Conservation (phyloP, 1,140 invertebrate species). For the Anastrepha obliqua region DNA sequence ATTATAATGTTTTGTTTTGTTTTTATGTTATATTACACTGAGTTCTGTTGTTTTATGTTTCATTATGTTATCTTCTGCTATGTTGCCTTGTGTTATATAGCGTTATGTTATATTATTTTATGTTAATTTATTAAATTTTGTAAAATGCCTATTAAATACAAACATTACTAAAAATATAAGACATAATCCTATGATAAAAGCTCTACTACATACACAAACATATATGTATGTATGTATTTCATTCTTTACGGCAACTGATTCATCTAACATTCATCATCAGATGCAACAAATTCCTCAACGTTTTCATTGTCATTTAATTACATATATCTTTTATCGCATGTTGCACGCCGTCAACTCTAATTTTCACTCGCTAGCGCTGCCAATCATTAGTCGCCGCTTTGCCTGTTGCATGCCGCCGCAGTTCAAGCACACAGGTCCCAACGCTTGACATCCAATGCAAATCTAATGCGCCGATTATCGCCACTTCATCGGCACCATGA, state of each 20-base stretch:
- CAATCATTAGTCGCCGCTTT: not conserved
- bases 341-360: constrained; percentile 36
- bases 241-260: constrained; percentile 1
- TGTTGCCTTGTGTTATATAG: too few species aligned
- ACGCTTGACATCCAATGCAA: constrained; percentile 27
- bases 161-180: too few species aligned
- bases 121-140: too few species aligned
- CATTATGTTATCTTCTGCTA: too few species aligned
- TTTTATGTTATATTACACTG: too few species aligned
- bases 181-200: too few species aligned
- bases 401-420: constrained; percentile 26
- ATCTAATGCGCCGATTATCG: constrained; percentile 34
- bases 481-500: not conserved
- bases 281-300: not conserved
- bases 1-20: too few species aligned
- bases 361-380: not conserved
- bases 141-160: too few species aligned
- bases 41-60: too few species aligned
- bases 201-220: too few species aligned
- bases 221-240: too few species aligned
- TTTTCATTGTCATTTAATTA: constrained; percentile 48
- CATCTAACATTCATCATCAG: not conserved
- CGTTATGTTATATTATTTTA: too few species aligned
- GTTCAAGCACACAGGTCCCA: not conserved
- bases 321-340: not conserved